Evolutionary conservation across 2,888 invertebrate species (phyloP).

Genomic region (Hypomecis atomaria): DNA sequence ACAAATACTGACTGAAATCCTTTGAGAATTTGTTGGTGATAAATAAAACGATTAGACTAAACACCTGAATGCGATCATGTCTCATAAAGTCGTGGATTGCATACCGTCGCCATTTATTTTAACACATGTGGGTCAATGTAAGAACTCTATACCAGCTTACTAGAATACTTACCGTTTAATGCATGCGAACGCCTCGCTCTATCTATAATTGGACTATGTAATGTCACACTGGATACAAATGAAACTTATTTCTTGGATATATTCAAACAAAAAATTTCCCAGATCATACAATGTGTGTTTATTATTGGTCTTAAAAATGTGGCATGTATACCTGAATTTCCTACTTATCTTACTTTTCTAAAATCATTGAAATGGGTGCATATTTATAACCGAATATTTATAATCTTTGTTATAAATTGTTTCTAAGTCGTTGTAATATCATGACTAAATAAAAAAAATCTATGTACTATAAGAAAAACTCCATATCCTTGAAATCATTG

Average conservation of each 20-base stretch:
- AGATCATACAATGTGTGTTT: too few relatives aligned
- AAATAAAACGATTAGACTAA: conserved; percentile 29
- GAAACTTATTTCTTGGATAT: neutral
- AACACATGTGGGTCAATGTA: conserved; percentile 80
- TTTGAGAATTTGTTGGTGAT: conserved; percentile 1
- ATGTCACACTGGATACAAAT: conserved; percentile 55
- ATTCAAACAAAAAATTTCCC: neutral
- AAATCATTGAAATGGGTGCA: too few relatives aligned
- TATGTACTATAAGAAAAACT: too few relatives aligned
- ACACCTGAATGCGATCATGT: conserved; percentile 58
- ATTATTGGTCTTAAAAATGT: too few relatives aligned
- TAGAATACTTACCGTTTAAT: conserved; percentile 54
- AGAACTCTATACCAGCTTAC: conserved; percentile 47
- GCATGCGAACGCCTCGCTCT: conserved; percentile 63
- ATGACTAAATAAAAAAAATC: too few relatives aligned
- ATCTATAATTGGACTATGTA: conserved; percentile 65
- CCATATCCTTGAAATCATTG: too few relatives aligned
- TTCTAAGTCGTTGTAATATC: too few relatives aligned
- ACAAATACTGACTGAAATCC: neutral
- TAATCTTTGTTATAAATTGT: too few relatives aligned
- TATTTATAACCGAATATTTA: too few relatives aligned
- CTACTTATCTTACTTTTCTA: too few relatives aligned
- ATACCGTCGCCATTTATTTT: conserved; percentile 68
- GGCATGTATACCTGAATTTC: too few relatives aligned
- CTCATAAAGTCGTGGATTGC: conserved; percentile 53